Percentiles rank a stretch among this genome's conserved stretches.
Evolutionary conservation across 2,888 invertebrate species (phyloP).

Genomic region (Merodon equestris): DNA sequence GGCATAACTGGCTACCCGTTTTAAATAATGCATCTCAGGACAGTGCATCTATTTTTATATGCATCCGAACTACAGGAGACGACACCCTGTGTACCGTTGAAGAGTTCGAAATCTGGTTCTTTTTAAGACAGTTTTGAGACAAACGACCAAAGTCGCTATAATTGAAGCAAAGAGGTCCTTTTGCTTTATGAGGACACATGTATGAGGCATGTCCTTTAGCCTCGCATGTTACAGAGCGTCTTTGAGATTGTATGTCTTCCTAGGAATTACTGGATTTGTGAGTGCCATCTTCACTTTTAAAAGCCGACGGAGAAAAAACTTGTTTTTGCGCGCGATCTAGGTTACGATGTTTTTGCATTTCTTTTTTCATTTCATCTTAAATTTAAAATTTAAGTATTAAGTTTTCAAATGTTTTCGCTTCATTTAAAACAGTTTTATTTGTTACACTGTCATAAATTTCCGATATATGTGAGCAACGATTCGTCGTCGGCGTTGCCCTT

Average conservation of each 20-base stretch:
- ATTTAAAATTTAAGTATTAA: neutral
- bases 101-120: neutral
- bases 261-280: neutral
- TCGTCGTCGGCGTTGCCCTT: neutral
- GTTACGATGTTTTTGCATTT: neutral
- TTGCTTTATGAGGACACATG: neutral
- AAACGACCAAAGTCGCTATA: conserved; percentile 6
- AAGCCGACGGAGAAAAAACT: neutral
- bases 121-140: conserved; percentile 7
- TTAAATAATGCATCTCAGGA: conserved; percentile 1
- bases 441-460: neutral
- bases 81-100: conserved; percentile 13
- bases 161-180: conserved; percentile 2
- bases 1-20: conserved; percentile 2
- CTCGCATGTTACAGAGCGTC: neutral
- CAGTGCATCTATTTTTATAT: conserved; percentile 8
- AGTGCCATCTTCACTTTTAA: neutral
- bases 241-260: neutral
- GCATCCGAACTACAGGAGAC: neutral
- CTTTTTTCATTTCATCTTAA: conserved; percentile 1
- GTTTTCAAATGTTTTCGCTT: neutral
- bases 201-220: conserved; percentile 1
- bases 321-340: neutral
- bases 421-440: neutral
- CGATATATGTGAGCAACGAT: neutral